Evolutionary conservation across 37 sponge, comb jelly and placozoan genomes (phyloP).

Genomic region (Crambe crambe): DNA sequence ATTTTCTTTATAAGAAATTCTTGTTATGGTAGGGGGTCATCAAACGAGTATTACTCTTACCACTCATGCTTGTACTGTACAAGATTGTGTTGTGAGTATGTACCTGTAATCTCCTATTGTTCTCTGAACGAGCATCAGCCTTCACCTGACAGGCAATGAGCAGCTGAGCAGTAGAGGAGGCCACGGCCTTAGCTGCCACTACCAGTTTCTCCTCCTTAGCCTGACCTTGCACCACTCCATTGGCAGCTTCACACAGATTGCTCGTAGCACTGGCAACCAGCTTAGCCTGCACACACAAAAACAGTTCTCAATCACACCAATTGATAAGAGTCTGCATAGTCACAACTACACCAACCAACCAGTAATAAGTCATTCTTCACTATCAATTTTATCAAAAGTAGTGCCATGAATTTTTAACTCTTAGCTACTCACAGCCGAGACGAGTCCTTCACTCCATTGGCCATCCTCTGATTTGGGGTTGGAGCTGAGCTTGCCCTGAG

Average conservation of each 20-base stretch:
- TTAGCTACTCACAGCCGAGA: slow-evolving; percentile 82
- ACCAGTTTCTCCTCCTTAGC: slow-evolving; percentile 88
- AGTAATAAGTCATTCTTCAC: no score
- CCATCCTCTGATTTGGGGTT: slow-evolving; percentile 72
- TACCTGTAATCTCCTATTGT: slow-evolving; percentile 89
- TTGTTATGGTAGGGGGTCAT: no score
- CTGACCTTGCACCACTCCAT: slow-evolving; percentile 80
- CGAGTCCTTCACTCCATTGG: slow-evolving; percentile 97
- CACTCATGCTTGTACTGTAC: no score
- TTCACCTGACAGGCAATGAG: slow-evolving; percentile 94
- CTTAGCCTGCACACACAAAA: slow-evolving; percentile 89
- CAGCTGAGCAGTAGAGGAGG: slow-evolving; percentile 92
- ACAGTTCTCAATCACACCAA: no score
- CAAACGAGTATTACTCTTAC: no score
- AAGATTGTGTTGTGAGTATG: no score
- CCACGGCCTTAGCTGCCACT: slow-evolving; percentile 93
- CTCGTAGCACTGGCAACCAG: slow-evolving; percentile 90
- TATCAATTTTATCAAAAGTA: no score
- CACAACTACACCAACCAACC: slow-evolving; percentile 2
- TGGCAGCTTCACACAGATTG: slow-evolving; percentile 95
- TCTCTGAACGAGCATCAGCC: slow-evolving; percentile 87
- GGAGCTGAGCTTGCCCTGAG: slow-evolving; percentile 80
- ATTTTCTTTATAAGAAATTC: no score
- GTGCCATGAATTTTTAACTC: no score
- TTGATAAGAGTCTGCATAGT: neutral